Evolutionary conservation across 1,140 invertebrate species (phyloP).

Genomic region (Sogatella furcifera): DNA sequence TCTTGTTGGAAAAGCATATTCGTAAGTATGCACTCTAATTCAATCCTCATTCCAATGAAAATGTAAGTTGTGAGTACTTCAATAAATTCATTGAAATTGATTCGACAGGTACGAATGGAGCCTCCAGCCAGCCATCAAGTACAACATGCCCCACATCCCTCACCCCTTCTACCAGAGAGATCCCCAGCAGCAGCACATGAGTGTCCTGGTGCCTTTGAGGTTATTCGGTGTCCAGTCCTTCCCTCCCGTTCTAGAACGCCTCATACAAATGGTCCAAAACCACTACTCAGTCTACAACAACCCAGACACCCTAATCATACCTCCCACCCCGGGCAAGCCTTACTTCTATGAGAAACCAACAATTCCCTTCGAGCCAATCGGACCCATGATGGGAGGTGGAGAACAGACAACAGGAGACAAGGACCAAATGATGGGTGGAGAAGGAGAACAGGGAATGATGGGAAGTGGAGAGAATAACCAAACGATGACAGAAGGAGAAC

Average conservation of each 20-base stretch:
- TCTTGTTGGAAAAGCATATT: no score
- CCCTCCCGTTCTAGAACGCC: slow-evolving; percentile 23
- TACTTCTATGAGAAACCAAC: no score
- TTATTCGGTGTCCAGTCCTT: slow-evolving; percentile 16
- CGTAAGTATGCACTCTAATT: no score
- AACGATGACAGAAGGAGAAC: no score
- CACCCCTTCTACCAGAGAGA: not conserved
- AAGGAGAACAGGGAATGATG: no score
- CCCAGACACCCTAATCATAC: slow-evolving; percentile 16
- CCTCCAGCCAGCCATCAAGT: not conserved
- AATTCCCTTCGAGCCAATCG: no score
- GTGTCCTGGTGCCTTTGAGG: slow-evolving; percentile 15
- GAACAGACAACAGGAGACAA: no score
- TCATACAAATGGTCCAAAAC: slow-evolving; percentile 27
- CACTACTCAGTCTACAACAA: slow-evolving; percentile 27
- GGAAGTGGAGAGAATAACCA: no score
- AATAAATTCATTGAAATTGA: not conserved
- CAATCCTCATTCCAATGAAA: no score
- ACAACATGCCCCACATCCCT: not conserved
- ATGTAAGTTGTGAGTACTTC: no score
- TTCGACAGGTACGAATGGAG: not conserved
- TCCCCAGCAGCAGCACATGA: slow-evolving; percentile 1
- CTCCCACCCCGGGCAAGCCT: not conserved
- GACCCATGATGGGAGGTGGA: no score
- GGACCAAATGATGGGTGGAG: no score